Evolutionary conservation across 2,888 invertebrate species (phyloP), one percentile per base, ranked within the genome.

Genomic region (Pelosia muscerda): DNA sequence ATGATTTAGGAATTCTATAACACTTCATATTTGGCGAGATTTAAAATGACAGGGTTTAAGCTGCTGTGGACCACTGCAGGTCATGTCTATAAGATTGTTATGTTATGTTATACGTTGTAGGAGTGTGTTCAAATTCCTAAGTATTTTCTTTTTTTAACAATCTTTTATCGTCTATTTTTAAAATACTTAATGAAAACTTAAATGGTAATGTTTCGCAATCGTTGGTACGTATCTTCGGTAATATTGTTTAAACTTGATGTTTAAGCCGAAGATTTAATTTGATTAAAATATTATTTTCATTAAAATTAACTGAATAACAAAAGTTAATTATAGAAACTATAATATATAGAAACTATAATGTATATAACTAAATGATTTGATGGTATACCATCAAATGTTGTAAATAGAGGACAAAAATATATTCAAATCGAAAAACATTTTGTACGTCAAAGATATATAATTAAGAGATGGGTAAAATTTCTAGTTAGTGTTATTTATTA

Each of bases 401-500:
- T 53, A 53, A 22, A 22, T 53, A 53, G 22, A 53, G 22, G 53
- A 4, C 38, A 31, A 3, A 38, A 38, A 38, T n/a, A 9, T 0
- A 49, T 49, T n/a, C n/a, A n/a, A 49, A 49, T 9, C 19, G 9
- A n/a, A 49, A n/a, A 8, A 49, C 9, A 49, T 49, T 42, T 19
- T 49, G 49, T n/a, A n/a, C 49, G 8, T 49, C 49, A n/a, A 49
- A 31, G 53, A 69, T 71, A 62, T 62, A 38, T 68, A 67, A 66
- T 73, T 65, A 78, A 68, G 26, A 63, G 19, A 64, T 64, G 11
- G 19, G 64, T 67, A 61, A 56, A 68, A 65, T 72, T 58, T 64
- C 66, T 67, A 69, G 58, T 65, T 60, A 69, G 25, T 34, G 10
- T 68, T 60, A 70, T 76, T 75, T 68, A 70, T 75, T 56, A 54